A percentile compares a stretch with the other conserved stretches of the same genome.
Conservation (phyloP, 2,888 invertebrate genomes). For the Erebia epiphron region DNA sequence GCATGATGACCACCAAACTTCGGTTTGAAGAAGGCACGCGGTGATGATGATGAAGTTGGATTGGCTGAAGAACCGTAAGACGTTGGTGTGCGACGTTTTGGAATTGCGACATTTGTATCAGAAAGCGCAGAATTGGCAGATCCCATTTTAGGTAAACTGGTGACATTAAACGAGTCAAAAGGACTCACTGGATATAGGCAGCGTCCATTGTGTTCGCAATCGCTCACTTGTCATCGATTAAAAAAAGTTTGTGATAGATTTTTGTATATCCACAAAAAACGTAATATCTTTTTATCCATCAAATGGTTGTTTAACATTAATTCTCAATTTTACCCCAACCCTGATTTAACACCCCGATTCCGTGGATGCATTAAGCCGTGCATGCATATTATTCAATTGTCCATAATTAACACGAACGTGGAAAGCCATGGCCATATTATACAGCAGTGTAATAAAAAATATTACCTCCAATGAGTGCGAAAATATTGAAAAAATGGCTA, state of each 20-base stretch:
- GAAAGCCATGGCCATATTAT: slow-evolving; percentile 28
- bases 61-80: no score
- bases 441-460: slow-evolving; percentile 24
- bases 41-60: no score
- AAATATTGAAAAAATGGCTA: slow-evolving; percentile 48
- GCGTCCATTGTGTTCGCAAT: no score
- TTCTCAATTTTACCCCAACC: slow-evolving; percentile 26
- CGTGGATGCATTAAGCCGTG: slow-evolving; percentile 29
- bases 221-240: background rate
- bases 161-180: no score
- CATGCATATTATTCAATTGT: slow-evolving; percentile 38
- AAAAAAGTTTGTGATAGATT: background rate
- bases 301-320: slow-evolving; percentile 9
- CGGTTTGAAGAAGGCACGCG: no score
- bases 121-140: no score
- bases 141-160: no score
- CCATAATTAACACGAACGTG: slow-evolving; percentile 9
- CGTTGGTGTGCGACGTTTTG: no score
- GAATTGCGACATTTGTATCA: no score
- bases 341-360: slow-evolving; percentile 39
- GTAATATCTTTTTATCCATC: slow-evolving; percentile 13
- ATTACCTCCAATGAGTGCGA: slow-evolving; percentile 30
- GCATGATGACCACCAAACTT: no score
- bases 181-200: no score
- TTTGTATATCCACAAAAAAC: background rate